Evolutionary conservation across 2,888 invertebrate species (phyloP).

Genomic region (Arctia plantaginis): DNA sequence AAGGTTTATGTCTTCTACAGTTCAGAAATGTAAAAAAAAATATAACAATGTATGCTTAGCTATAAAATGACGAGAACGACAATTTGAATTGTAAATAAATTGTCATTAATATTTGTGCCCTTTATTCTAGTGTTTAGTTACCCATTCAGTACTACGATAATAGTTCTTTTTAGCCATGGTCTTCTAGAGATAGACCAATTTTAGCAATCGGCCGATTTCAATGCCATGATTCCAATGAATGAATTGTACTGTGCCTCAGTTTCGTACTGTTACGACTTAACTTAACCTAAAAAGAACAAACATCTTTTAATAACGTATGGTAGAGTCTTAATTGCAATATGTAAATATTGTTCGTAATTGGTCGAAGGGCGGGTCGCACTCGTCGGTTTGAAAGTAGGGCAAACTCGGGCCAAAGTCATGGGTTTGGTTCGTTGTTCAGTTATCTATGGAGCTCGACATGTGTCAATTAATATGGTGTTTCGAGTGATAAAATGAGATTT

Average conservation of each 20-base stretch:
- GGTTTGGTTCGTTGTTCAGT: conserved; percentile 44
- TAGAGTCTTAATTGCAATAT: conserved; percentile 48
- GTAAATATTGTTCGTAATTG: conserved; percentile 38
- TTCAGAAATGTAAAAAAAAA: too few species aligned
- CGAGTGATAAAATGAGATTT: neutral
- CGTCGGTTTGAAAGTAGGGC: conserved; percentile 46
- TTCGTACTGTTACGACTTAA: neutral
- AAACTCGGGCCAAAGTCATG: conserved; percentile 46
- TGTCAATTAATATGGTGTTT: conserved; percentile 15
- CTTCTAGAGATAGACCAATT: neutral
- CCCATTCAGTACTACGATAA: too few species aligned
- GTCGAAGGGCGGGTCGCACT: conserved; percentile 25
- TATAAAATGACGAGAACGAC: too few species aligned
- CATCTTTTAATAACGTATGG: conserved; percentile 16
- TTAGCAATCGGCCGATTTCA: neutral
- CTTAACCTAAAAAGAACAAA: neutral
- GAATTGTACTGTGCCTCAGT: neutral
- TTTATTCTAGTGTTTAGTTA: too few species aligned
- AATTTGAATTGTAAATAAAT: too few species aligned
- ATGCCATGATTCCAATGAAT: too few species aligned
- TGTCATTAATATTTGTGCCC: too few species aligned
- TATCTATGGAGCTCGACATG: conserved; percentile 27
- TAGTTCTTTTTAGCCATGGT: too few species aligned
- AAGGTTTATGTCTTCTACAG: too few species aligned
- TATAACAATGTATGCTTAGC: too few species aligned